Percentiles rank a stretch among this genome's conserved stretches.
These are phyloP conservation scores for Cynodonichthys magdalenae DNA, from an alignment of 2,797 vertebrate species.

Conservation along the genomic window DNA sequence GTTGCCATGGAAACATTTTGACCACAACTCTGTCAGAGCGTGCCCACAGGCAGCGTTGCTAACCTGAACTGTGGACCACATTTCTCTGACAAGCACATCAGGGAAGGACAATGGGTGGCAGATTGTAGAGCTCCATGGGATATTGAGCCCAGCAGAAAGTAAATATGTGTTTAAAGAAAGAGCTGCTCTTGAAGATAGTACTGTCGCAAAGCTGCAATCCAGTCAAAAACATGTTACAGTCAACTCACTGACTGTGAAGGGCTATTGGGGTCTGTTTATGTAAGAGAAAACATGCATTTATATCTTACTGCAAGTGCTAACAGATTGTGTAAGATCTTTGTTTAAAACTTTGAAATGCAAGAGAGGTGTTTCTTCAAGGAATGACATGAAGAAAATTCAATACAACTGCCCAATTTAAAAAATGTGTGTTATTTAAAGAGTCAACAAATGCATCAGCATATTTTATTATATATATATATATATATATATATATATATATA, in stretches of 20 bases:
- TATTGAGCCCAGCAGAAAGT: constrained; percentile 68
- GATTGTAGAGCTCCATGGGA: constrained; percentile 54
- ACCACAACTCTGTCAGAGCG: constrained; percentile 86
- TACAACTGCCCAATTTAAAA: not conserved
- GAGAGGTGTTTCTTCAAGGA: too few relatives aligned
- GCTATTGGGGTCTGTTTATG: not conserved
- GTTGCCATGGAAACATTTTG: constrained; percentile 90
- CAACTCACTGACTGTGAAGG: not conserved
- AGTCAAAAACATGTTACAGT: constrained; percentile 19
- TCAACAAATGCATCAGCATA: too few relatives aligned
- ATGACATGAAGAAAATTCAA: not conserved
- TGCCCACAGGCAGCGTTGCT: constrained; percentile 80
- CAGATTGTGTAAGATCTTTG: not conserved
- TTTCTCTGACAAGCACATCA: constrained; percentile 78
- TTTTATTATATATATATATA: too few relatives aligned
- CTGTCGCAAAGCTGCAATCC: constrained; percentile 31
- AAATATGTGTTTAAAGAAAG: constrained; percentile 55
- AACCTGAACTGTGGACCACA: constrained; percentile 80
- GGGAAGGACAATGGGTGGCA: constrained; percentile 75
- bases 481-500: too few relatives aligned
- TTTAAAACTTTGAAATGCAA: constrained; percentile 18
- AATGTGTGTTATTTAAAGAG: not conserved
- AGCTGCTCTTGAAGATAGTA: constrained; percentile 22
- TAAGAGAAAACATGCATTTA: not conserved
- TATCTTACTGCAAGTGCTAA: too few relatives aligned